Evolutionary conservation across 2,888 invertebrate species (phyloP), one percentile per base, ranked within the genome.

Genomic region (Erannis defoliaria): DNA sequence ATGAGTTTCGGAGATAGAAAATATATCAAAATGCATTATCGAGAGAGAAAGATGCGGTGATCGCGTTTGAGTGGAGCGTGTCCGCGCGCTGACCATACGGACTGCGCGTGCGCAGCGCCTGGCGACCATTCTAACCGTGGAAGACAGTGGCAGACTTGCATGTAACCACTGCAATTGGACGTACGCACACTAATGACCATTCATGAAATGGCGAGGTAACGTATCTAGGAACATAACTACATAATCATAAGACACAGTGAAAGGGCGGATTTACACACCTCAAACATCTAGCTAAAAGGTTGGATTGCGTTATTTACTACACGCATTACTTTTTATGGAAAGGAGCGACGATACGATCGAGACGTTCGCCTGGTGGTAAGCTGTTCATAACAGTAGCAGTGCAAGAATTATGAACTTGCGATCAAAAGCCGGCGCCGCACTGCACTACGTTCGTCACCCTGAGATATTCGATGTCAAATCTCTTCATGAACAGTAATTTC

Each of bases 21-120:
- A 82, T 74, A 90, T 86, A 76, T 92, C 93, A 87, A 86, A 93
- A 92, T 93, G 93, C 93, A 93, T 93, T 86, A 89, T 90, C 83
- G 77, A 72, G 73, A 74, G 50, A 69, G 73, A 73, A 71, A 71
- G 66, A 63, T 64, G 64, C 62, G 59, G 67, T 68, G 42, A 72
- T 71, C 78, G 77, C 74, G 81, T 80, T 81, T 77, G 80, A 81
- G 81, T 16, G 49, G 62, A 53, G 62, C 56, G 62, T 56, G 53
- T 80, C 76, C 76, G 81, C 80, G 75, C 79, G 78, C 74, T 78
- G 82, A 74, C 78, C 79, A 80, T 76, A 72, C 82, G 75, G 79
- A 84, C 84, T 86, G 86, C 77, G 78, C 73, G 73, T 66, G 75
- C 73, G 74, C 67, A 62, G 72, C 76, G 74, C 70, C 73, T 45